phyloP scores from a whole-genome alignment of 2,113 vertebrate species.

The Trochalopteron elliotii region DNA sequence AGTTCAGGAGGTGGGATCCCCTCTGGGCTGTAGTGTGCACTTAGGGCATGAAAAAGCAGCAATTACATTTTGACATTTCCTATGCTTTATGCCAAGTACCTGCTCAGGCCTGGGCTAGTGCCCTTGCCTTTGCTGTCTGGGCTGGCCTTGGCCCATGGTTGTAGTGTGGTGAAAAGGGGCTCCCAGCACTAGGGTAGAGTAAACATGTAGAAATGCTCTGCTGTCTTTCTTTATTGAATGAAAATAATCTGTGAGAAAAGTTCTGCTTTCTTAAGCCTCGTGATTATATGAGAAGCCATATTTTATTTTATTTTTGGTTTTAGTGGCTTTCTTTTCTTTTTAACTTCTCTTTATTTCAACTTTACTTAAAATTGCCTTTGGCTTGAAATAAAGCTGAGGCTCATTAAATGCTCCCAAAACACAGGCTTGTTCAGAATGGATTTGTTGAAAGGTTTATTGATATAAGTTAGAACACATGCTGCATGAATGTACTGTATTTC shows the following conservation, averaged over 20 bases:
- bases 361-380: constrained; percentile 46
- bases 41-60: neutral
- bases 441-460: constrained; percentile 68
- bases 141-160: neutral
- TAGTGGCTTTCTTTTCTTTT: constrained; percentile 52
- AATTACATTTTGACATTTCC: accelerated
- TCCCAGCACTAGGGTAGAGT: neutral
- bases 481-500: constrained; percentile 15
- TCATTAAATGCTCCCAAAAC: constrained; percentile 60
- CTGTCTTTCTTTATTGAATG: constrained; percentile 33
- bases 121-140: neutral
- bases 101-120: neutral
- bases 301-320: constrained; percentile 56
- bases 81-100: neutral
- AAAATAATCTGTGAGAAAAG: constrained; percentile 48
- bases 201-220: neutral
- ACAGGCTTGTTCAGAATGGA: constrained; percentile 38
- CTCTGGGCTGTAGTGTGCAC: accelerated
- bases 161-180: neutral
- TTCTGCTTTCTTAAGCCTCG: constrained; percentile 17
- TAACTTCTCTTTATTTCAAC: constrained; percentile 44
- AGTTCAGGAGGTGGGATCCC: neutral
- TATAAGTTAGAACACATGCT: constrained; percentile 56
- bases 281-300: constrained; percentile 6
- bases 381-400: constrained; percentile 53